These are phyloP conservation scores for Bombycilla garrulus DNA, from an alignment of 2,113 vertebrate genomes.

Conservation along the genomic window DNA sequence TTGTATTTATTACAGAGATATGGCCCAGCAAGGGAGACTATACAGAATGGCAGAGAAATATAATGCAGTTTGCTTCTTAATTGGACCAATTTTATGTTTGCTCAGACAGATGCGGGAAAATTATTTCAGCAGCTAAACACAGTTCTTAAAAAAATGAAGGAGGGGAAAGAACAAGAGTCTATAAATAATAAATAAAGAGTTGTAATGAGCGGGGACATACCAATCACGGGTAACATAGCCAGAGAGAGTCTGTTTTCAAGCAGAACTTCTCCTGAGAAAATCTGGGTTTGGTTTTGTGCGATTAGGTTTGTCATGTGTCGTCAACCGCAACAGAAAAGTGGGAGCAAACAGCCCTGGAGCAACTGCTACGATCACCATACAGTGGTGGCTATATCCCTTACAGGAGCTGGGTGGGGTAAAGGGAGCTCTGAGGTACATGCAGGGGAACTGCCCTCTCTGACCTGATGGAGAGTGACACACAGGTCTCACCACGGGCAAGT, in stretches of 20 bases:
- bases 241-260: conserved; percentile 59
- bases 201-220: conserved; percentile 17
- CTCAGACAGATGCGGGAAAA: background rate
- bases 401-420: background rate
- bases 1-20: background rate
- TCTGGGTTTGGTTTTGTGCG: conserved; percentile 88
- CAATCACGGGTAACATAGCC: conserved; percentile 41
- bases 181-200: conserved; percentile 4
- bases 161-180: background rate
- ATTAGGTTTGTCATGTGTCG: conserved; percentile 94
- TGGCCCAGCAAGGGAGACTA: background rate
- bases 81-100: background rate
- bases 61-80: background rate
- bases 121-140: background rate
- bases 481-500: background rate
- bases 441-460: background rate
- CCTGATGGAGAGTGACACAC: background rate
- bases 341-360: conserved; percentile 97
- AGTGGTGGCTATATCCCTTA: conserved; percentile 84
- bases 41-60: background rate
- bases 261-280: conserved; percentile 77
- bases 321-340: conserved; percentile 99
- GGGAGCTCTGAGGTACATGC: background rate
- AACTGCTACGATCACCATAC: conserved; percentile 85
- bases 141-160: background rate